A percentile compares a stretch with the other conserved stretches of the same genome.
Evolutionary conservation across 2,888 invertebrate species (phyloP).

Genomic region (Girardia tigrina): DNA sequence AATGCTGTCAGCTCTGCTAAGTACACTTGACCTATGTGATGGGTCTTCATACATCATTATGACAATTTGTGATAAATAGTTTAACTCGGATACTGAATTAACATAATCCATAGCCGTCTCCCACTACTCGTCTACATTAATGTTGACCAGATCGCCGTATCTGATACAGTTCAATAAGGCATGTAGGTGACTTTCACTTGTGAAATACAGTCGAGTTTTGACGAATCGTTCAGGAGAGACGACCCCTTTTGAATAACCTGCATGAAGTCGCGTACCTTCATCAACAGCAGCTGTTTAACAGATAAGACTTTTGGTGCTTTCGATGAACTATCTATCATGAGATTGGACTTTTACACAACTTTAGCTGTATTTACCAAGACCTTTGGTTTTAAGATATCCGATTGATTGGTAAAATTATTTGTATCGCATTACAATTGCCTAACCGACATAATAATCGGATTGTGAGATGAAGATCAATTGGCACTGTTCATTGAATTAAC

Average conservation of each 20-base stretch:
- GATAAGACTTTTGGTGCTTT: no score
- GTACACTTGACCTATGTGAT: constrained; percentile 56
- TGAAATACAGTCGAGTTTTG: constrained; percentile 92
- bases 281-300: no score
- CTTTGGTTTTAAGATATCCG: no score
- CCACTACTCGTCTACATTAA: constrained; percentile 56
- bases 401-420: no score
- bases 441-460: no score
- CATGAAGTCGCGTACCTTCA: no score
- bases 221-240: constrained; percentile 94
- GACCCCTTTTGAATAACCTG: constrained; percentile 86
- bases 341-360: no score
- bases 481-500: no score
- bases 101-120: constrained; percentile 93
- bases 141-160: constrained; percentile 72
- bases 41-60: constrained; percentile 95
- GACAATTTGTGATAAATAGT: constrained; percentile 85
- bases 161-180: constrained; percentile 84
- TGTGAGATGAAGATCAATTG: no score
- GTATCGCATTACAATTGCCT: no score
- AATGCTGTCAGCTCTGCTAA: not conserved
- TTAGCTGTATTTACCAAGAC: no score
- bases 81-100: constrained; percentile 83
- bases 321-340: no score
- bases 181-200: constrained; percentile 96